Conservation (phyloP, 1,140 invertebrate species). For the Rhagoletis pomonella region DNA sequence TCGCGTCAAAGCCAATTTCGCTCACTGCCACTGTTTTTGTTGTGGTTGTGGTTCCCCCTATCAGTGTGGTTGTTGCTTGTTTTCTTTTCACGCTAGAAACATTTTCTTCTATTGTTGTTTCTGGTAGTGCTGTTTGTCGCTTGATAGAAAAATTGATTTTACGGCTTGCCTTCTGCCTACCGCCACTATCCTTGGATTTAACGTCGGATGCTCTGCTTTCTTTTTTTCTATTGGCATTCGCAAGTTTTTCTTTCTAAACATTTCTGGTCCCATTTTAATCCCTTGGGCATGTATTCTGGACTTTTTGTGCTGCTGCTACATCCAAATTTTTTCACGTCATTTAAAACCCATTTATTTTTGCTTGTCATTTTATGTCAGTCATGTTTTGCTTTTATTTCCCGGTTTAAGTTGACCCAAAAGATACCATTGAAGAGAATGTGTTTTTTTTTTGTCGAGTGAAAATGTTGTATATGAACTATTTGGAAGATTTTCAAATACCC, state of each 20-base stretch:
- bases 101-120: background rate
- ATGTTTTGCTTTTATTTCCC: background rate
- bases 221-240: background rate
- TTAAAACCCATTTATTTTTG: background rate
- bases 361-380: background rate
- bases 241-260: background rate
- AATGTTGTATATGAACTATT: background rate
- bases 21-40: background rate
- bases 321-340: background rate
- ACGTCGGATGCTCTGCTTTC: too few relatives aligned
- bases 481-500: too few relatives aligned
- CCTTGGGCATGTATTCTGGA: background rate
- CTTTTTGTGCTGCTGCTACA: background rate
- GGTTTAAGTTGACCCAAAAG: conserved; percentile 6
- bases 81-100: background rate
- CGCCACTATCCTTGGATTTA: too few relatives aligned
- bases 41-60: background rate
- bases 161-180: background rate
- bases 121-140: background rate
- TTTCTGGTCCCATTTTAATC: conserved; percentile 19
- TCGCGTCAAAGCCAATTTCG: background rate
- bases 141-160: background rate
- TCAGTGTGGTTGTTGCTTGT: background rate
- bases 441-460: background rate
- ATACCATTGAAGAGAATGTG: background rate